Percentiles rank a stretch among this genome's conserved stretches.
These are phyloP conservation scores for Popillia japonica DNA, from an alignment of 1,140 invertebrate species.

Conservation along the genomic window DNA sequence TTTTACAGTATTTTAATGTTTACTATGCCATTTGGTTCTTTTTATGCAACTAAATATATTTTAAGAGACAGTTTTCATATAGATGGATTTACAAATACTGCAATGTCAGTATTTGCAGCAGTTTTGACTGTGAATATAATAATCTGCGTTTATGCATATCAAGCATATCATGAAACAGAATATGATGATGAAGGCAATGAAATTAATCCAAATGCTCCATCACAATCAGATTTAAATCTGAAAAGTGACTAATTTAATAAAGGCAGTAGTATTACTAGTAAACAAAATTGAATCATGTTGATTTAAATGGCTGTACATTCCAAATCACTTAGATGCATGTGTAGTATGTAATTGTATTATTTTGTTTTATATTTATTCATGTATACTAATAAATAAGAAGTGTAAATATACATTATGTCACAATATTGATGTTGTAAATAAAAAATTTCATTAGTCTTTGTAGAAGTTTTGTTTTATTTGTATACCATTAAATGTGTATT, in stretches of 20 bases:
- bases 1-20: constrained; percentile 86
- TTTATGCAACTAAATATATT: constrained; percentile 72
- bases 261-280: neutral
- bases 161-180: constrained; percentile 76
- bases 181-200: constrained; percentile 68
- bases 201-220: constrained; percentile 44
- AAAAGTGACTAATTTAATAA: constrained; percentile 46
- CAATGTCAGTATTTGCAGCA: constrained; percentile 76
- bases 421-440: neutral
- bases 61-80: constrained; percentile 70
- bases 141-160: constrained; percentile 78
- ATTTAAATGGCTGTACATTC: constrained; percentile 6
- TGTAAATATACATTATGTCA: constrained; percentile 34
- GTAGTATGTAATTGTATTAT: neutral
- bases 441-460: neutral
- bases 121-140: constrained; percentile 82
- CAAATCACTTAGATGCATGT: neutral
- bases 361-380: neutral
- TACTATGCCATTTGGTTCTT: constrained; percentile 78
- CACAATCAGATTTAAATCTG: constrained; percentile 41
- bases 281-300: neutral
- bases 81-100: constrained; percentile 70
- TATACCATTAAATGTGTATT: neutral
- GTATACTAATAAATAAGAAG: constrained; percentile 6
- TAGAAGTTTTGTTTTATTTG: neutral